Conservation (phyloP, 2,113 vertebrate genomes). For the Elanus axillaris region DNA sequence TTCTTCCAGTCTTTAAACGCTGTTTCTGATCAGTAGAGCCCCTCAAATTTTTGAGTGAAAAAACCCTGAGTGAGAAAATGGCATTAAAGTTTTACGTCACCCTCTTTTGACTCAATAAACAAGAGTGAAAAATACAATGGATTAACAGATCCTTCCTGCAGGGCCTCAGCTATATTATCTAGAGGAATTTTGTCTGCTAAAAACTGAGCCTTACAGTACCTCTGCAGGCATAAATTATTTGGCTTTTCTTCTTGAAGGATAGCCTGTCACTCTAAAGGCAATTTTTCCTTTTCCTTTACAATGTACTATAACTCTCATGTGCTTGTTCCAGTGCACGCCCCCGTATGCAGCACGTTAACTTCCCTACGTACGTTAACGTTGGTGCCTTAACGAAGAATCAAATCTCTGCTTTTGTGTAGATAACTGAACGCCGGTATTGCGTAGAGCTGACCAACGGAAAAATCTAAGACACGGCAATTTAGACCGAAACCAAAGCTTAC, state of each 20-base stretch:
- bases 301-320: slow-evolving; percentile 29
- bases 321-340: neutral
- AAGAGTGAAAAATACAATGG: slow-evolving; percentile 21
- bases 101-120: slow-evolving; percentile 50
- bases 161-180: slow-evolving; percentile 28
- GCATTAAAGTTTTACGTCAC: slow-evolving; percentile 48
- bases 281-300: slow-evolving; percentile 63
- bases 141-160: slow-evolving; percentile 49
- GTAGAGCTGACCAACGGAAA: neutral
- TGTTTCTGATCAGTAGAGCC: slow-evolving; percentile 42
- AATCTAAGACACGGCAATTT: neutral
- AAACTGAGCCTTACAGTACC: slow-evolving; percentile 37
- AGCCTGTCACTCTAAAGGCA: slow-evolving; percentile 41
- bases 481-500: neutral
- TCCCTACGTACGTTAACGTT: neutral
- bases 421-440: neutral
- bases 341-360: neutral
- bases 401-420: neutral
- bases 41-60: slow-evolving; percentile 16
- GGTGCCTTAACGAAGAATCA: neutral
- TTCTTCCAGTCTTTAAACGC: slow-evolving; percentile 40
- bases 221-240: slow-evolving; percentile 54
- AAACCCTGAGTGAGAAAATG: slow-evolving; percentile 33
- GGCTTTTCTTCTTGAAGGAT: slow-evolving; percentile 55
- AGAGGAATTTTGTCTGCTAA: slow-evolving; percentile 51